Evolutionary conservation across 2,797 vertebrate genomes (phyloP).

Genomic region (Ctenopoma kingsleyae): DNA sequence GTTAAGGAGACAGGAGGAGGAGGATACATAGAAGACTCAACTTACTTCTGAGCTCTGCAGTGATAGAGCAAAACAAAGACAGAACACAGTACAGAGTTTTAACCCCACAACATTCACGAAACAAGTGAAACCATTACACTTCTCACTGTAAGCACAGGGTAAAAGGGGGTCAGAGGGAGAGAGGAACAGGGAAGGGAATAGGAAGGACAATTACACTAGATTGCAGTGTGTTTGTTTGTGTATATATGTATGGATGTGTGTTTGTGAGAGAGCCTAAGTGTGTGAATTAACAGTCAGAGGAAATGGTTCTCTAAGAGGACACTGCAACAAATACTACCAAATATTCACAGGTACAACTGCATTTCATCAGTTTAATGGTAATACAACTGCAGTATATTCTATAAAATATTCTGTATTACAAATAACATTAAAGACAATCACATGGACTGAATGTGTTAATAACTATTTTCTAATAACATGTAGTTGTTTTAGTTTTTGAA

Average conservation of each 20-base stretch:
- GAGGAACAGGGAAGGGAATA: slow-evolving; percentile 48
- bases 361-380: slow-evolving; percentile 30
- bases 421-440: slow-evolving; percentile 23
- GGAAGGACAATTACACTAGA: slow-evolving; percentile 69
- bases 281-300: slow-evolving; percentile 51
- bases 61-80: slow-evolving; percentile 91
- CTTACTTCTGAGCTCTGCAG: slow-evolving; percentile 98
- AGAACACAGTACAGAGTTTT: slow-evolving; percentile 91
- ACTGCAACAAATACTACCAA: slow-evolving; percentile 34
- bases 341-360: slow-evolving; percentile 32
- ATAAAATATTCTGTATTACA: slow-evolving; percentile 18
- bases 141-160: slow-evolving; percentile 74
- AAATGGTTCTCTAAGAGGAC: slow-evolving; percentile 34
- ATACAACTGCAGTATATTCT: neutral
- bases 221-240: slow-evolving; percentile 48
- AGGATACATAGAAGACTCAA: slow-evolving; percentile 87
- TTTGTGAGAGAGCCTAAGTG: slow-evolving; percentile 31
- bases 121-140: slow-evolving; percentile 84
- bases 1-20: slow-evolving; percentile 79
- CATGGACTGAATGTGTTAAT: slow-evolving; percentile 2
- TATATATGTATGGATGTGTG: slow-evolving; percentile 24
- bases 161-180: slow-evolving; percentile 61
- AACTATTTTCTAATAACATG: neutral
- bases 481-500: neutral
- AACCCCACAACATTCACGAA: slow-evolving; percentile 87